Evolutionary conservation across 2,797 vertebrate species (phyloP).

Genomic region (Pyrrhura leucotis): DNA sequence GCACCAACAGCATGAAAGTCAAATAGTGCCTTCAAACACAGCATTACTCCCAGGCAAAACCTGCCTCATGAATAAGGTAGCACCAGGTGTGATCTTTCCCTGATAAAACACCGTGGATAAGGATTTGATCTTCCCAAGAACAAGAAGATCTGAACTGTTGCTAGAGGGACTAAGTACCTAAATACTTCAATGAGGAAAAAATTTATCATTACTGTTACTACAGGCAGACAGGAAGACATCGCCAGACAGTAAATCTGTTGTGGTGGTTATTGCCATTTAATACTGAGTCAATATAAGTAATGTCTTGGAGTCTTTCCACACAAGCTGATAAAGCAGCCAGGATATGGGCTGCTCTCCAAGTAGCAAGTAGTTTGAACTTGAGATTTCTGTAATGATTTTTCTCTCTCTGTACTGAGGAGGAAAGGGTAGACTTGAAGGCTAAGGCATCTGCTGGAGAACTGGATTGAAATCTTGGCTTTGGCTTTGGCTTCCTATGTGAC

Average conservation of each 20-base stretch:
- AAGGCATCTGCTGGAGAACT: not conserved
- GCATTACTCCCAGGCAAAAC: not conserved
- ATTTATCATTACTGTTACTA: not conserved
- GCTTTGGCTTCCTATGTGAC: not conserved
- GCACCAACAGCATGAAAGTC: not conserved
- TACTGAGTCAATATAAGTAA: constrained; percentile 69
- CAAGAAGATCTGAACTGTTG: not conserved
- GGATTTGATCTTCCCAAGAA: constrained; percentile 16
- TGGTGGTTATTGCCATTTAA: constrained; percentile 67
- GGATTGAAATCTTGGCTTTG: not conserved
- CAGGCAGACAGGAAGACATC: constrained; percentile 27
- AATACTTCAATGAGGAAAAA: constrained; percentile 47
- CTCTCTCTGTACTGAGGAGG: not conserved
- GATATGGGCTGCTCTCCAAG: constrained; percentile 60
- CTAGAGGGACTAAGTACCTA: not conserved
- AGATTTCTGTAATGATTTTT: constrained; percentile 50
- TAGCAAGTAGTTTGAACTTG: constrained; percentile 39
- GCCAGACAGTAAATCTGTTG: constrained; percentile 58
- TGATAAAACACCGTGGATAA: not conserved
- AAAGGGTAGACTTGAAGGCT: not conserved
- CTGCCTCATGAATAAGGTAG: accelerated
- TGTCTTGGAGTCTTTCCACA: constrained; percentile 65
- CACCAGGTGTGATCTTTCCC: not conserved
- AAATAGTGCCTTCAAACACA: not conserved
- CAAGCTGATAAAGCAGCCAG: constrained; percentile 53